phyloP scores from a whole-genome alignment of 92 coral and sea anemone species.

The Metridium senile region DNA sequence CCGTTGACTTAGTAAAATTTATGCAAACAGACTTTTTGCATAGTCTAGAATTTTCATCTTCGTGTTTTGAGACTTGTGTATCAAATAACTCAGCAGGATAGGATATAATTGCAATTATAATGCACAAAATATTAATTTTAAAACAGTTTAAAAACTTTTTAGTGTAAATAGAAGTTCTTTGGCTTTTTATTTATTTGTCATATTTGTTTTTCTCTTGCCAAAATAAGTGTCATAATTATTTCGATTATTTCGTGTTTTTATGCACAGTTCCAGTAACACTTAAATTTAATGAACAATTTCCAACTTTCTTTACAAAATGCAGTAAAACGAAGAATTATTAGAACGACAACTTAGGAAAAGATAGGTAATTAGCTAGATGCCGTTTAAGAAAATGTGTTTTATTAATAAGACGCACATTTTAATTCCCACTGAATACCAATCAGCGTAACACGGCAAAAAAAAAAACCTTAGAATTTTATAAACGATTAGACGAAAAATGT shows the following conservation, averaged over 20 bases:
- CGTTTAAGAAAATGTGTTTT: too few relatives aligned
- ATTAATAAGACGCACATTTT: too few relatives aligned
- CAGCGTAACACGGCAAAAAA: too few relatives aligned
- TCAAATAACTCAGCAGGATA: not conserved
- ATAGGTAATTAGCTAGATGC: too few relatives aligned
- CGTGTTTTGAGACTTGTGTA: not conserved
- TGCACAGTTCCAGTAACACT: not conserved
- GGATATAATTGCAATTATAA: not conserved
- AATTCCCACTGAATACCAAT: too few relatives aligned
- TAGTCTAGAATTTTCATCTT: not conserved
- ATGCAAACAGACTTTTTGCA: not conserved
- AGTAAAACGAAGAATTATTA: too few relatives aligned
- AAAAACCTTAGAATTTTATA: too few relatives aligned
- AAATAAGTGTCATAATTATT: constrained; percentile 1
- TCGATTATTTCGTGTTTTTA: not conserved
- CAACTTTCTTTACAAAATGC: too few relatives aligned
- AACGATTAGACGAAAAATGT: too few relatives aligned
- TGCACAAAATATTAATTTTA: not conserved
- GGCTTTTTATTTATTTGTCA: not conserved
- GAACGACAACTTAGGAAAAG: too few relatives aligned
- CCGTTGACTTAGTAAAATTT: not conserved
- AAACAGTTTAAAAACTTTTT: too few relatives aligned
- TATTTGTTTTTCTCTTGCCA: not conserved
- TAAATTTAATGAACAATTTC: not conserved
- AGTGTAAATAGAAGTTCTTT: not conserved